Evolutionary conservation across 2,113 vertebrate genomes (phyloP).

Genomic region (Garra rufa): DNA sequence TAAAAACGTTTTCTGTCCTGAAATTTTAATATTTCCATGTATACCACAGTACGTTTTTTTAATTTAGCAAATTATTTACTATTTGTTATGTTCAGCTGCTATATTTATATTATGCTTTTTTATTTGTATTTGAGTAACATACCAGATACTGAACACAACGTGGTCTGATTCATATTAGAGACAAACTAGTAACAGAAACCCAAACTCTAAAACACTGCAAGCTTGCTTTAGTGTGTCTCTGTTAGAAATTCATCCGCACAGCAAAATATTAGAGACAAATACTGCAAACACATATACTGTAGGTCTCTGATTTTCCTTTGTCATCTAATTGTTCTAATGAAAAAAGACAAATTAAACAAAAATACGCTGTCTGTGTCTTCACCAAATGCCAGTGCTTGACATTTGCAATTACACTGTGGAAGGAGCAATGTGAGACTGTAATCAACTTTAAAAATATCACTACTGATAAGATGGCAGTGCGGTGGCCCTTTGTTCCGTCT

Average conservation of each 20-base stretch:
- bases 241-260: conserved; percentile 75
- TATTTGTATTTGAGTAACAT: not conserved
- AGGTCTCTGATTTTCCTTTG: conserved; percentile 54
- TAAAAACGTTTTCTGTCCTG: not conserved
- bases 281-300: conserved; percentile 50
- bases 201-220: conserved; percentile 63
- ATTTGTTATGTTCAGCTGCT: not conserved
- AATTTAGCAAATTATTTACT: not conserved
- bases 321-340: conserved; percentile 74
- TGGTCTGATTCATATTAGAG: not conserved
- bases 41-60: conserved; percentile 11
- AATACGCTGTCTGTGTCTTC: conserved; percentile 64
- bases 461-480: conserved; percentile 45
- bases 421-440: conserved; percentile 51
- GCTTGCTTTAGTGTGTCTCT: conserved; percentile 66
- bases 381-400: conserved; percentile 77
- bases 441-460: conserved; percentile 71
- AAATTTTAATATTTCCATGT: not conserved
- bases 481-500: conserved; percentile 48
- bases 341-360: conserved; percentile 67
- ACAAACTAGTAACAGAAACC: conserved; percentile 2
- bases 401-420: conserved; percentile 66
- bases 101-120: not conserved
- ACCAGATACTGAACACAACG: not conserved
- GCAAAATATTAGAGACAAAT: conserved; percentile 74